phyloP scores from a whole-genome alignment of 64 coral and sea anemone species.

The Montipora cactus region DNA sequence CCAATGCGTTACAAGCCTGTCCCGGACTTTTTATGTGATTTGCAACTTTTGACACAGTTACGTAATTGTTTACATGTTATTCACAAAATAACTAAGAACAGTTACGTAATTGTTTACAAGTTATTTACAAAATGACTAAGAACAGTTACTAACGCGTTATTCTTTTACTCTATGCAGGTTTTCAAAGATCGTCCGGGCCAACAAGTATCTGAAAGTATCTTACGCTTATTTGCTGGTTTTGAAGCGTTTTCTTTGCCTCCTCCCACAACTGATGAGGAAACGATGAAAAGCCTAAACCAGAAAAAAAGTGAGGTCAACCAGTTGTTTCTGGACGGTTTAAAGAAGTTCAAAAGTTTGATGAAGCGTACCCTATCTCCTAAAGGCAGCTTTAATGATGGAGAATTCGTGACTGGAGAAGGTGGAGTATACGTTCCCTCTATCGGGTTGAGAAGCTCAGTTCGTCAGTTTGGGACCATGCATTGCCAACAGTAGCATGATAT shows the following conservation, averaged over 20 bases:
- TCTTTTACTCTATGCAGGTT: constrained; percentile 46
- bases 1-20: too few relatives aligned
- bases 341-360: constrained; percentile 57
- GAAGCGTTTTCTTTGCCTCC: constrained; percentile 71
- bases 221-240: constrained; percentile 76
- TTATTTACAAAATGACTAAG: not conserved
- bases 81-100: not conserved
- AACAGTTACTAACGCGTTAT: not conserved
- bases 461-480: not conserved
- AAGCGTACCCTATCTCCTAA: constrained; percentile 43
- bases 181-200: constrained; percentile 49
- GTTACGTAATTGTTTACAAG: not conserved
- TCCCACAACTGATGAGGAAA: constrained; percentile 54
- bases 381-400: constrained; percentile 68
- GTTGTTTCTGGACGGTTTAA: constrained; percentile 38
- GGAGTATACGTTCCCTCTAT: not conserved
- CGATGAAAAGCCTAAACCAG: constrained; percentile 54
- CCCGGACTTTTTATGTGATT: not conserved
- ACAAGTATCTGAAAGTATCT: constrained; percentile 59
- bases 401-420: constrained; percentile 85
- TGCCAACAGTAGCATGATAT: not conserved
- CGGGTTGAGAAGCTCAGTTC: not conserved
- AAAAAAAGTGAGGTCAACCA: constrained; percentile 20
- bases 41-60: not conserved
- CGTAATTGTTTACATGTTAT: not conserved